Conservation (phyloP, 2,113 vertebrate species). For the Raja brachyura region DNA sequence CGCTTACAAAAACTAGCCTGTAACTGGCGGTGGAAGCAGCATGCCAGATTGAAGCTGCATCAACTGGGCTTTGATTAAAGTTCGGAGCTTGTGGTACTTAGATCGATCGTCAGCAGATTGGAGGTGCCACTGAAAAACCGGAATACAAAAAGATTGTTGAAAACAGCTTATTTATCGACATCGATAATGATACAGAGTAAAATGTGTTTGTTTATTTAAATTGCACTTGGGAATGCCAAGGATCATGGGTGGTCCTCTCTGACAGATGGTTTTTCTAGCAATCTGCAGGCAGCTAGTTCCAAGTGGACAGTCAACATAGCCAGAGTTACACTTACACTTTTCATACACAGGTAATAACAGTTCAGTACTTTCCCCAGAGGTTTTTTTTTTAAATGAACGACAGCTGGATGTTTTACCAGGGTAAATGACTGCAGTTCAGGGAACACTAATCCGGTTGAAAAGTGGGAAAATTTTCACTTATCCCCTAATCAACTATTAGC, state of each 20-base stretch:
- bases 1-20: neutral
- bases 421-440: neutral
- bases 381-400: neutral
- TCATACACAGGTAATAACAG: neutral
- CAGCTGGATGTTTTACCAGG: neutral
- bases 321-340: neutral
- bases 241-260: constrained; percentile 17
- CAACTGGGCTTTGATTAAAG: neutral
- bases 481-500: neutral
- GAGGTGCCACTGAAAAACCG: neutral
- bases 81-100: neutral
- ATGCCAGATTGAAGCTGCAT: neutral
- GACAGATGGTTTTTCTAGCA: constrained; percentile 6
- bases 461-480: neutral
- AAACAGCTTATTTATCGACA: neutral
- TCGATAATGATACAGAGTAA: neutral
- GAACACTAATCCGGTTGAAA: neutral
- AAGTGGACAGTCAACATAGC: neutral
- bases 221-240: neutral
- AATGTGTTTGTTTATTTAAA: constrained; percentile 16
- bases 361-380: neutral
- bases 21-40: neutral
- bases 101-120: neutral
- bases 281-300: neutral
- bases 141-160: neutral